Evolutionary conservation across 2,888 invertebrate species (phyloP), one percentile per base, ranked within the genome.

Genomic region (Gonocerus acuteangulatus): DNA sequence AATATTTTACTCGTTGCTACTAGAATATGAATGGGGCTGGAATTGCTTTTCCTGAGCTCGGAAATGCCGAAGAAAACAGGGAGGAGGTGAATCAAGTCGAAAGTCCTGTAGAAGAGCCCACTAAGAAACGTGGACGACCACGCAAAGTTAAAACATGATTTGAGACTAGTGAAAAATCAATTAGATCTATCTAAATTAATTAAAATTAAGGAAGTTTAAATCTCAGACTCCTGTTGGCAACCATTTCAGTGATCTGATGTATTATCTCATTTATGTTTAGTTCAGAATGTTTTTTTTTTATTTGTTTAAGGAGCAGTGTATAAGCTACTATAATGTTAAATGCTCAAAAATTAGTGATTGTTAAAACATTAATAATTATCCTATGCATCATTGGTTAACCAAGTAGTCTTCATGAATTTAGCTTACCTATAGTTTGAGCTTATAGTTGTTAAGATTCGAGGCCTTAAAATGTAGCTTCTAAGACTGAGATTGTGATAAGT

Each of bases 401-500:
- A 6, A 27, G 4, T 27, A 27, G 27, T 27, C 9, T 27, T 27
- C 9, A n/a, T n/a, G n/a, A n/a, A 32, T 11, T 6, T 32, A 32
- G 32, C 32, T 32, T 32, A 11, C 11, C 7, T 4, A 11, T 39
- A 39, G 39, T n/a, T n/a, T 39, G 39, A 11, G 39, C 39, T 39
- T 39, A 3, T 39, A 39, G 39, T 39, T 39, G 27, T 39, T 39
- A 39, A 39, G 39, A 9, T 39, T 9, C 15, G 54, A 54, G 54
- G 54, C 54, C 54, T 54, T 54, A 48, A 54, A 42, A 54, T 42
- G 36, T 54, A 42, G 54, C 36, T 54, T 54, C 39, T 54, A 42
- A 54, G 54, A 54, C 54, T 54, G 54, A 54, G 34, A 36, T 54
- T 54, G 54, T 54, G 54, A 54, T 54, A 54, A 47, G 11, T 27